Base-by-base conservation (phyloP, 2,113 vertebrate genomes). In the Lynx canadensis region DNA sequence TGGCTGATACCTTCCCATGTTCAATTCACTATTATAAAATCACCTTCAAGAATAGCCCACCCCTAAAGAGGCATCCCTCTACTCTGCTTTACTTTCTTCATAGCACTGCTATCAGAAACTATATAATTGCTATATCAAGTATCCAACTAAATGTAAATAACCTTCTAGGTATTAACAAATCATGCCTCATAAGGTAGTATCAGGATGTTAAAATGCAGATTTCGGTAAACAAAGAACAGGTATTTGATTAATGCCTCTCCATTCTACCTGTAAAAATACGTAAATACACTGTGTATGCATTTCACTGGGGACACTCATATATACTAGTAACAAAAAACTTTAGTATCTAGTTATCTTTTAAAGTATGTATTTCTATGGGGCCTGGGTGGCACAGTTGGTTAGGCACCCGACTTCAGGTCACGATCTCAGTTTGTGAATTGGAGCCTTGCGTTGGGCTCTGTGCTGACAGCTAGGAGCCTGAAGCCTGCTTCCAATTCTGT, bases 341-440 rank as follows among this genome's bases (percentile, higher is more conserved):
- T 33, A 90, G n/a, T 52, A 85, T 81, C 29, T 69, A 78, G 33
- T 74, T 76, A 87, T 38, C 33, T 95, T 94, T 63, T 14, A 97
- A 74, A 91, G 48, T 57, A 66, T n/a, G 4, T 50, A 83, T 79
- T 74, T 92, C 91, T 86, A 76, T 21, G 57, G 57, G 21, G 57
- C 57, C 21, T 60, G 57, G 21, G 57, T 23, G 21, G 21, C 57
- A 8, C 57, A 60, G 57, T 60, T 8, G 8, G 57, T 60, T 23
- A 60, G 57, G 57, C 21, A 60, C 21, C 21, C 3, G 21, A 60
- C 57, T 60, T 50, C 19, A 57, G 19, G 55, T 57, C 16, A 21
- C 19, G 55, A 57, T 57, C 55, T 57, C 18, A 7, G 55, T 57
- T 57, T 5, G 16, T 21, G 55, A 6, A 19, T 57, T 57, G 16